Percentiles rank a stretch among this genome's conserved stretches.
Evolutionary conservation across 1,140 invertebrate genomes (phyloP).

Genomic region (Neotoxoptera formosana): DNA sequence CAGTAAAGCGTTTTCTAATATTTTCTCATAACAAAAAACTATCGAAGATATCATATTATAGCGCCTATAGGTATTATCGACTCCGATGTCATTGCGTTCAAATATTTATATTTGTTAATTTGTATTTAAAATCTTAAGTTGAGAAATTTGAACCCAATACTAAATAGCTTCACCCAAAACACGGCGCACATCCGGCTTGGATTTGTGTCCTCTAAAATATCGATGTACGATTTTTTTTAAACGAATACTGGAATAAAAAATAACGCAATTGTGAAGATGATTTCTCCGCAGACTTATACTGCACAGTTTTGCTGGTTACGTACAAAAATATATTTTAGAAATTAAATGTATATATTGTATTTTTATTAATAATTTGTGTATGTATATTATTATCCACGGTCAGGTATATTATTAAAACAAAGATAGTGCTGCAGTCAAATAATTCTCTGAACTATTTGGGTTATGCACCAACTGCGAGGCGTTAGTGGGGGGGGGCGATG

Average conservation of each 20-base stretch:
- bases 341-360: background rate
- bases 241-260: background rate
- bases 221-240: background rate
- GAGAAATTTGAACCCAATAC: background rate
- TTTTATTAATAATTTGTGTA: background rate
- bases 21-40: background rate
- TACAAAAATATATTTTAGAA: background rate
- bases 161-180: background rate
- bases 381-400: background rate
- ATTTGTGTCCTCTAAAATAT: background rate
- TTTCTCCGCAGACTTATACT: background rate
- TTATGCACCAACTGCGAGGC: no score
- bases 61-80: background rate
- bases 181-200: background rate
- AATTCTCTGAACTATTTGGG: no score
- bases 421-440: no score
- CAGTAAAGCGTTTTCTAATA: background rate
- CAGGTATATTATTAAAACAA: no score
- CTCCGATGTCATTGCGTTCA: background rate
- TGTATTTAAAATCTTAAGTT: no score
- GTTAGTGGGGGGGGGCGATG: background rate
- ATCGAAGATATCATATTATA: background rate
- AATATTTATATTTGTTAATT: background rate
- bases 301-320: background rate
- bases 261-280: background rate